Evolutionary conservation across 2,888 invertebrate species (phyloP), one percentile per base, ranked within the genome.

Genomic region (Aelia acuminata): DNA sequence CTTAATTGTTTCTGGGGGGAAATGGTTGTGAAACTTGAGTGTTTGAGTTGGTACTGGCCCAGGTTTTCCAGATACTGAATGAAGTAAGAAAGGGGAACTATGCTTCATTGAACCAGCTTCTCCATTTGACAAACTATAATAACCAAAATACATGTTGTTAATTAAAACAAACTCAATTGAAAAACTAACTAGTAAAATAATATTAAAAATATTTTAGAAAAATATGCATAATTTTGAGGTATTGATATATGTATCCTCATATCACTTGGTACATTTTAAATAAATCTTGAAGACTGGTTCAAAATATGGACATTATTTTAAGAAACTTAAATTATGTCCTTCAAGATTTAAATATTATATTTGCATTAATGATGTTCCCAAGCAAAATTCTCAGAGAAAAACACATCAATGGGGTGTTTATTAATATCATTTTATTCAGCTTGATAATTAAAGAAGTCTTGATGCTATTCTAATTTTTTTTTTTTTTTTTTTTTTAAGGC

Each of bases 1-100:
- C 95, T 94, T 95, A 92, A 96, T 95, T 92, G 96, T 95, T 92
- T 97, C 97, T 90, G 97, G 97, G 91, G 97, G 97, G 93, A 97
- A 97, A 92, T 97, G 97, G 93, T 97, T 97, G 94, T 97, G 97
- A 93, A 97, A 97, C 93, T 97, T 97, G 91, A 97, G 94, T 91
- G 97, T 97, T 88, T 97, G 97, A 80, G 87, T 87, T 91, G 96
- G 95, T 87, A 96, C 96, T 92, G 95, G 95, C 90, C 94, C 94
- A 91, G 93, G 91, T 90, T 91, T 91, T 87, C 90, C 91, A 88
- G 95, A 94, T 89, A 95, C 95, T 48, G 93, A 92, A 92, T 96
- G 96, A 90, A 96, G 93, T 91, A 96, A 93, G 93, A 96, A 96
- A 85, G 96, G 96, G 85, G 96, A 96, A 90, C 95, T 95, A 92